A percentile compares a stretch with the other conserved stretches of the same genome.
phyloP scores from a whole-genome alignment of 2,888 invertebrate genomes.

The Drosophila macrospina region DNA sequence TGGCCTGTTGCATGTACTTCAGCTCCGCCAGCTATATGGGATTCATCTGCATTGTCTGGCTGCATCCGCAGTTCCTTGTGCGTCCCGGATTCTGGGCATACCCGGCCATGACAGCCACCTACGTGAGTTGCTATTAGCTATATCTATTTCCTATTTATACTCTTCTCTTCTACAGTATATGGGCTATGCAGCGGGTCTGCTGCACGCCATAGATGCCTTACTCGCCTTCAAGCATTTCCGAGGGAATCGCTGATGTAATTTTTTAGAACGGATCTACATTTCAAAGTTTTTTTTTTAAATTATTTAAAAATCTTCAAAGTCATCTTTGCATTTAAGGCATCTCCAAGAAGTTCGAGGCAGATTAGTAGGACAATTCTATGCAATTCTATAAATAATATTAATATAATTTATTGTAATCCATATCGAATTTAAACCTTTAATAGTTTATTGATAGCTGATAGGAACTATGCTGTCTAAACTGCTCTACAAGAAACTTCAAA shows the following conservation, averaged over 20 bases:
- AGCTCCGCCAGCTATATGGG: constrained; percentile 93
- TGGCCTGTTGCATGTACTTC: constrained; percentile 92
- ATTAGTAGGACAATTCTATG: too few relatives aligned
- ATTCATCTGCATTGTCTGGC: constrained; percentile 91
- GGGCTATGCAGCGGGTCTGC: constrained; percentile 90
- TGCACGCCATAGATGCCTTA: constrained; percentile 93
- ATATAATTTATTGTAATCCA: too few relatives aligned
- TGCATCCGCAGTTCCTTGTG: constrained; percentile 91
- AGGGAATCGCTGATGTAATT: constrained; percentile 86
- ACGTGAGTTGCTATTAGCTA: constrained; percentile 88
- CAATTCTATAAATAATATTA: too few relatives aligned
- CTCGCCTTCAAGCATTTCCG: constrained; percentile 90
- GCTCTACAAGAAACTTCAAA: too few relatives aligned
- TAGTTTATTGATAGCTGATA: too few relatives aligned
- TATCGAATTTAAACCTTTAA: too few relatives aligned
- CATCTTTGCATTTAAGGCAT: too few relatives aligned
- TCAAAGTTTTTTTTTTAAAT: too few relatives aligned
- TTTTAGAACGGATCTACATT: background rate
- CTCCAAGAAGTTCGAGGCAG: too few relatives aligned
- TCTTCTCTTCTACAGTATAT: constrained; percentile 88
- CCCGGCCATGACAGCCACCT: constrained; percentile 95
- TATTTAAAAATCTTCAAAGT: too few relatives aligned
- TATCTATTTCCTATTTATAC: background rate
- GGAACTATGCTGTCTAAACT: too few relatives aligned
- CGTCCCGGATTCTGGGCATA: constrained; percentile 92